Conservation (phyloP, 2,888 invertebrate genomes). For the Lissocephala sabroskyi region DNA sequence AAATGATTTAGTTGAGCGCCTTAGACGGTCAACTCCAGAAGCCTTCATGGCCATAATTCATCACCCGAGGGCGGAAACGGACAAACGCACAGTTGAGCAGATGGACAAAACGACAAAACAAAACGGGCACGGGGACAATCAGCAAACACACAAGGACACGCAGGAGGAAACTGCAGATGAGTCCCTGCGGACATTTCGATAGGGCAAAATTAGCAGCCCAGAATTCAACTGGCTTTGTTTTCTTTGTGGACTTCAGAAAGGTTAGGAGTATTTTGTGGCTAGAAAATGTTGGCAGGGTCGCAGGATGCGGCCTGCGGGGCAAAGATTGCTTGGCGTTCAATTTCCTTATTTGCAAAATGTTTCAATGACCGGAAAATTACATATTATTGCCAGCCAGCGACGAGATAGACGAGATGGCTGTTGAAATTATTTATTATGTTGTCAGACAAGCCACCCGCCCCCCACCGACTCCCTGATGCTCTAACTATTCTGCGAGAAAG, state of each 20-base stretch:
- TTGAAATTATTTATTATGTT: slow-evolving; percentile 34
- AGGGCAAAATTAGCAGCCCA: no score
- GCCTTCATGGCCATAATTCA: slow-evolving; percentile 48
- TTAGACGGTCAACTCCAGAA: slow-evolving; percentile 18
- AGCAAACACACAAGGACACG: not conserved
- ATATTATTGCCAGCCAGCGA: slow-evolving; percentile 43
- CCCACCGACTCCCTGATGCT: no score
- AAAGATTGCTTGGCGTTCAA: slow-evolving; percentile 59
- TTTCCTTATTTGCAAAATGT: slow-evolving; percentile 64
- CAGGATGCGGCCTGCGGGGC: slow-evolving; percentile 30
- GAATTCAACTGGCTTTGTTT: no score
- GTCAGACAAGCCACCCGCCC: slow-evolving; percentile 3
- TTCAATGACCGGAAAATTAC: slow-evolving; percentile 70
- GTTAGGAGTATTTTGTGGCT: no score
- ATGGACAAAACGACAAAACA: not conserved
- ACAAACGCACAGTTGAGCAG: not conserved
- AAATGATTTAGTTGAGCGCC: slow-evolving; percentile 49
- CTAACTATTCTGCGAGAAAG: no score
- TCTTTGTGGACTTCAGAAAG: no score
- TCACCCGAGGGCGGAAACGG: slow-evolving; percentile 14
- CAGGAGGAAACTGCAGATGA: no score
- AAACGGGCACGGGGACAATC: not conserved
- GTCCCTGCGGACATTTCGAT: no score
- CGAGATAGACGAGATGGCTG: no score
- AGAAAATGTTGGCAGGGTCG: slow-evolving; percentile 23